phyloP scores from a whole-genome alignment of 1,140 invertebrate species.

The Pteromalus puparum region DNA sequence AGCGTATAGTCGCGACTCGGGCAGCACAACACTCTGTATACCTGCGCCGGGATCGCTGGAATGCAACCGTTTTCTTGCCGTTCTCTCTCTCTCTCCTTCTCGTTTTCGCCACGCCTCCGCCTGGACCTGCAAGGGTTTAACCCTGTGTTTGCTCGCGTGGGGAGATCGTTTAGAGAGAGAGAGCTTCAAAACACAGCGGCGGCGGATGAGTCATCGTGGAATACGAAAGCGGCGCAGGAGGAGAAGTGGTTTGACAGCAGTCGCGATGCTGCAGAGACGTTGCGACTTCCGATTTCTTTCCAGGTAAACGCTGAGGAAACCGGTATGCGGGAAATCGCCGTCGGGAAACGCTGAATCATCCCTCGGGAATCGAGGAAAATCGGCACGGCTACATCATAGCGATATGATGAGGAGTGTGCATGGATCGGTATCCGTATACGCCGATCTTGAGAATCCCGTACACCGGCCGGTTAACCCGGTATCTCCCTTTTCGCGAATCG shows the following conservation, averaged over 20 bases:
- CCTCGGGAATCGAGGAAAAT: too few species aligned
- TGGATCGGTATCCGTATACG: too few species aligned
- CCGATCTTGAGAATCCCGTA: not conserved
- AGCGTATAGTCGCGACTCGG: too few species aligned
- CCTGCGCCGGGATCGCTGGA: not conserved
- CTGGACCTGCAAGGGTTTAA: not conserved
- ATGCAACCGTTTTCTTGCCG: not conserved
- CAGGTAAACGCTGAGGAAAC: too few species aligned
- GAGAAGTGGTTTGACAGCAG: not conserved
- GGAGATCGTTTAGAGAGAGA: too few species aligned
- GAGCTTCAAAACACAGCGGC: not conserved
- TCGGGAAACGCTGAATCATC: not conserved
- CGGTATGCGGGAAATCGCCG: too few species aligned
- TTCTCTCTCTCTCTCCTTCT: not conserved
- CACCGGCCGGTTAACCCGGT: not conserved
- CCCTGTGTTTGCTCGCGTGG: not conserved
- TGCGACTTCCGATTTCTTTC: not conserved
- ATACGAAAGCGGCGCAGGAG: not conserved
- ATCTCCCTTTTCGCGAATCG: not conserved
- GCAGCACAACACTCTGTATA: not conserved
- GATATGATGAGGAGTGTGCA: too few species aligned
- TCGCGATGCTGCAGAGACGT: too few species aligned
- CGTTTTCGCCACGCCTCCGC: not conserved
- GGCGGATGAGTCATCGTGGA: not conserved
- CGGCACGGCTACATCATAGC: too few species aligned